Evolutionary conservation across 1,140 invertebrate genomes (phyloP).

Genomic region (Sinonovacula constricta): DNA sequence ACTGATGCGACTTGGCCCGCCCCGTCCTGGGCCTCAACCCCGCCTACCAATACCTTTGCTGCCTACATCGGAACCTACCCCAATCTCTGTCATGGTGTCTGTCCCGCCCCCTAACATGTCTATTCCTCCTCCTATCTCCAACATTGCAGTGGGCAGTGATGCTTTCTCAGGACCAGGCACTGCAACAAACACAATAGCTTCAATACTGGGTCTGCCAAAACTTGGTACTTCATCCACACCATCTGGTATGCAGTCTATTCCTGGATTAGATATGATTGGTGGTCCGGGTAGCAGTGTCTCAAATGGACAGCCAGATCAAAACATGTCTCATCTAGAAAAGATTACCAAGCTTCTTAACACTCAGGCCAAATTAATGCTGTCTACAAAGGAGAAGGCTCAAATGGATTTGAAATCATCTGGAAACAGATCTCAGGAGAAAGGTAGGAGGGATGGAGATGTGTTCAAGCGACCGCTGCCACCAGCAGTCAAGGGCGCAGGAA

Average conservation of each 20-base stretch:
- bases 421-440: no score
- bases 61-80: slow-evolving; percentile 10
- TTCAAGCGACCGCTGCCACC: slow-evolving; percentile 70
- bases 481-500: slow-evolving; percentile 1
- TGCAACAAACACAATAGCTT: slow-evolving; percentile 28
- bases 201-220: slow-evolving; percentile 36
- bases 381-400: not conserved
- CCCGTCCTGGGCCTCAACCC: slow-evolving; percentile 20
- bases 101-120: slow-evolving; percentile 29
- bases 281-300: not conserved
- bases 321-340: slow-evolving; percentile 30
- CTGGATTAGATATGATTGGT: not conserved
- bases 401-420: no score
- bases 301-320: not conserved
- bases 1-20: slow-evolving; percentile 33
- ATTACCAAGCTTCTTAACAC: slow-evolving; percentile 35
- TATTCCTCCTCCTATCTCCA: slow-evolving; percentile 20
- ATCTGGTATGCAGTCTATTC: not conserved
- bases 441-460: slow-evolving; percentile 28
- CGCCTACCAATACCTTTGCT: slow-evolving; percentile 41
- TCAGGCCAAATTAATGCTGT: slow-evolving; percentile 29
- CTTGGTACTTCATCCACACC: not conserved
- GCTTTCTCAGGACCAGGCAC: slow-evolving; percentile 7
- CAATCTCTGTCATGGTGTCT: slow-evolving; percentile 32
- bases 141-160: not conserved